Evolutionary conservation across 37 sponge, comb jelly and placozoan species (phyloP), one percentile per base, ranked within the genome.

Genomic region (Oopsacas minuta): DNA sequence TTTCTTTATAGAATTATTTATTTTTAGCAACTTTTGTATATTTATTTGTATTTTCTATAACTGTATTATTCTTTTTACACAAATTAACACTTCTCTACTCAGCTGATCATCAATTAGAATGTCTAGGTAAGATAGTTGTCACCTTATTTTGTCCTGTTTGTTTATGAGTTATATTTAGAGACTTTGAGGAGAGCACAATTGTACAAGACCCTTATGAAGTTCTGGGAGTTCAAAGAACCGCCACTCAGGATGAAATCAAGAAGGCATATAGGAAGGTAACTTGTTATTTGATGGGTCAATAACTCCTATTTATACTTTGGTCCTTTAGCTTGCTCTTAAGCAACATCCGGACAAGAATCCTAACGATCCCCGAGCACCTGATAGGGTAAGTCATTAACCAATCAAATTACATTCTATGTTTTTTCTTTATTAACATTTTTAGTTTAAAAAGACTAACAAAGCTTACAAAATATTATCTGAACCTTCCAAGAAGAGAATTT

Each of bases 311-410:
- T 61, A 25, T 3, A 3, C 30, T 7, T 5, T 61, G 22, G 75
- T 61, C 75, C 17, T 61, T 3, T 61, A 61, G 75, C 30, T 61
- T 7, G 75, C 75, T 25, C 75, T 61, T 3, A 61, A 61, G 75
- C 75, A 61, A 10, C 75, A 61, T 12, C 75, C 75, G 28, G 75
- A 61, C 75, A 61, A 61, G 75, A 61, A 61, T 12, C 75, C 75
- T 34, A 61, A 61, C 75, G 75, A 61, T n/a, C 75, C 75, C 20
- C 22, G 22, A 34, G 75, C 75, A 25, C 22, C 75, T 34, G 75
- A 61, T 10, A 3, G 75, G 75, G 75, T 61, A 3, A 61, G 75
- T 61, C 28, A n/a, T n/a, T n/a, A n/a, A n/a, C n/a, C n/a, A n/a
- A n/a, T n/a, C n/a, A n/a, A n/a, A n/a, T n/a, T n/a, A n/a, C n/a